These are phyloP conservation scores for Limosa lapponica DNA, from an alignment of 2,797 vertebrate genomes.

Conservation along the genomic window DNA sequence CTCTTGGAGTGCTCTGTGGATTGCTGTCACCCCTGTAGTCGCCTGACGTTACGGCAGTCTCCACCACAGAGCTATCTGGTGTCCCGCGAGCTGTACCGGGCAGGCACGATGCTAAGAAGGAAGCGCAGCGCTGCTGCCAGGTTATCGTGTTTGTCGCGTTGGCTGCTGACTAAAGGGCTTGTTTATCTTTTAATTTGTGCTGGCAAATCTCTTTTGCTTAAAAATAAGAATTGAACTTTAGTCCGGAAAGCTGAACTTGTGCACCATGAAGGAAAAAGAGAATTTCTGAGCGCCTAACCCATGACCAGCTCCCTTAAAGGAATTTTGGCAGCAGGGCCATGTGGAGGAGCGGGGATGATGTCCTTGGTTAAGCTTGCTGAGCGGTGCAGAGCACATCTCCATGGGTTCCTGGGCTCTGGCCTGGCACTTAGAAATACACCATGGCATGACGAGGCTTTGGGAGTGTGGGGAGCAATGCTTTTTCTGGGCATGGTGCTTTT, in stretches of 20 bases:
- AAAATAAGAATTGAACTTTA: constrained; percentile 9
- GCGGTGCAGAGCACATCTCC: rapidly evolving
- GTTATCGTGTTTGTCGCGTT: rapidly evolving
- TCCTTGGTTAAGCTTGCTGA: neutral
- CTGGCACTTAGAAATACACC: neutral
- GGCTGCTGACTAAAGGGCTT: neutral
- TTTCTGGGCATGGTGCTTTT: neutral
- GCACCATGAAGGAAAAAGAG: neutral
- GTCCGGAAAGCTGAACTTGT: constrained; percentile 6
- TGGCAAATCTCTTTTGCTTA: neutral
- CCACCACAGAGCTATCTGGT: neutral
- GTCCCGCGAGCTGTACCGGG: neutral
- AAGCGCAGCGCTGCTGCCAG: neutral
- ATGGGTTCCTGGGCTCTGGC: neutral
- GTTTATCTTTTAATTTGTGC: neutral
- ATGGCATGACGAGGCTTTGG: neutral
- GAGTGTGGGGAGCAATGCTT: neutral
- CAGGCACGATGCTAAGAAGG: neutral
- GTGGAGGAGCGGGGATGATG: neutral
- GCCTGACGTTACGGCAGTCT: neutral
- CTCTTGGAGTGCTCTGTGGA: neutral
- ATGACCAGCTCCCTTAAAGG: neutral
- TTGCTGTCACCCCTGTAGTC: neutral
- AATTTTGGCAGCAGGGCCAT: neutral
- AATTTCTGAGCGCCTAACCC: neutral